Evolutionary conservation across 2,113 vertebrate species (phyloP).

Genomic region (Blennius ocellaris): DNA sequence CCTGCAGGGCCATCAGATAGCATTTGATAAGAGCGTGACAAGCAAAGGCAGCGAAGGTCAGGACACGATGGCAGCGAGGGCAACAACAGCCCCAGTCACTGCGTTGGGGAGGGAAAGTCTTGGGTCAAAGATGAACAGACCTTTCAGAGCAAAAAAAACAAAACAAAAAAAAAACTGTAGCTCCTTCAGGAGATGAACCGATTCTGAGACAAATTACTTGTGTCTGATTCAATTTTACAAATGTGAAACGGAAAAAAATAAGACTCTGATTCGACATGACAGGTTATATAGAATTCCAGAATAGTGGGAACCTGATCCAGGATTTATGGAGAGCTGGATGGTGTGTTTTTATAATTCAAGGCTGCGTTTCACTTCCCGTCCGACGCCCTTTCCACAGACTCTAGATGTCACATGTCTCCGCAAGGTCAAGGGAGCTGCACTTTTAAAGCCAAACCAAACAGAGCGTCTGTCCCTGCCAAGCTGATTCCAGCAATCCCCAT

Average conservation of each 20-base stretch:
- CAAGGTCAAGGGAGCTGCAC: slow-evolving; percentile 59
- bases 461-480: slow-evolving; percentile 23
- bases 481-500: slow-evolving; percentile 55
- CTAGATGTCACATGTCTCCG: slow-evolving; percentile 49
- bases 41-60: slow-evolving; percentile 66
- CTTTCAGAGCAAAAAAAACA: slow-evolving; percentile 10
- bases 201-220: not conserved
- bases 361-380: slow-evolving; percentile 40
- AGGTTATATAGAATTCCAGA: slow-evolving; percentile 4
- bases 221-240: not conserved
- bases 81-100: slow-evolving; percentile 39
- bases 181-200: slow-evolving; percentile 13
- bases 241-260: slow-evolving; percentile 6
- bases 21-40: slow-evolving; percentile 64
- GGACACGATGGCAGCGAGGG: slow-evolving; percentile 37
- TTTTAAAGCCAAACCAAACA: slow-evolving; percentile 52
- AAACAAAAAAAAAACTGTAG: slow-evolving; percentile 15
- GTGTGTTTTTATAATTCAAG: slow-evolving; percentile 29
- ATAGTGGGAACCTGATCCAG: not conserved
- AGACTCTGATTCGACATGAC: slow-evolving; percentile 3
- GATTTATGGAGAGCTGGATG: slow-evolving; percentile 27
- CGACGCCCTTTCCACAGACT: slow-evolving; percentile 36
- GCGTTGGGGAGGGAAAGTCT: slow-evolving; percentile 8
- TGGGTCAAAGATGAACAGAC: slow-evolving; percentile 36
- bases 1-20: slow-evolving; percentile 55